Base-by-base conservation (phyloP, 2,888 invertebrate species). In the Drosophila imparisetae region DNA sequence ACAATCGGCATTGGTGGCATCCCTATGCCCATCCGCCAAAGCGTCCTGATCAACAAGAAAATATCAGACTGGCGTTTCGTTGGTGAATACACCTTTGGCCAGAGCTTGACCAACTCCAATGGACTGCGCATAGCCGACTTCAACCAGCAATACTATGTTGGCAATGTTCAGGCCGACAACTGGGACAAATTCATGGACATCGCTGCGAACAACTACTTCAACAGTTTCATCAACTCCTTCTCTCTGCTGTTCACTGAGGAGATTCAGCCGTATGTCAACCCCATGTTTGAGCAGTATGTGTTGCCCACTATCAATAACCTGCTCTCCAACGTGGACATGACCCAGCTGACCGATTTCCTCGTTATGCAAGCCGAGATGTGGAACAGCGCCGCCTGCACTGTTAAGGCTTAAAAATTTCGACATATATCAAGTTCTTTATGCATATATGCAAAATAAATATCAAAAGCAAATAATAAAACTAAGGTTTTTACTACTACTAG, bases 131-230 rank as follows among this genome's bases (percentile, higher is more conserved):
- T 91, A 13, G 67, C 71, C 0, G 80, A 90, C 61, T 72, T 86
- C 21, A 62, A 85, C 10, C 68, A 81, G 30, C 48, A 80, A 5
- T 75, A 86, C 30, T 83, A 72, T 21, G 13, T 91, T 18, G 89
- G 71, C 4, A 77, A 78, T 54, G 65, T 86, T 3, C 27, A 74
- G 21, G 58, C 57, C 11, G 68, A 72, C 32, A 83, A 81, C 64
- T 83, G 90, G 80, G 78, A 92, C 50, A 53, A 72, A 4, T 48
- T 79, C n/a, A 82, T 81, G 86, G 81, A 90, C 58, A 76, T 84
- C 24, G 78, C 90, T 2, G 32, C 74, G 4, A 91, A 92, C 60
- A 87, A 88, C 48, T 89, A 81, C 40, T 24, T 70, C n/a, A 91
- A 92, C 38, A 45, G 72, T 3, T 78, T 75, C 18, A 49, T 70